phyloP scores from a whole-genome alignment of 2,113 vertebrate species.

The Gracilinanus agilis region DNA sequence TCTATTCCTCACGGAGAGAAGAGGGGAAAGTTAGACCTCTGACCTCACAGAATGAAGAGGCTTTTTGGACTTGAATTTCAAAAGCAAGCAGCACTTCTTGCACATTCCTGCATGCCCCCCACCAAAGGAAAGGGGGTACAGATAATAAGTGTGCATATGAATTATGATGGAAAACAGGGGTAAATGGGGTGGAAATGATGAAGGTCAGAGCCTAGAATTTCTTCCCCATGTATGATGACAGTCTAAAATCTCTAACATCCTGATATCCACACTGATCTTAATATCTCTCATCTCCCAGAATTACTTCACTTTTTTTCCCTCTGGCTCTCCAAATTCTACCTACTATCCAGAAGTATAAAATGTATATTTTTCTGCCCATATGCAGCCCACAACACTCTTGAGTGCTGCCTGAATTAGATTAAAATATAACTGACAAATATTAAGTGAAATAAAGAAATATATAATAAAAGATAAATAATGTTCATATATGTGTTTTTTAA shows the following conservation, averaged over 20 bases:
- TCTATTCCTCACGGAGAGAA: slow-evolving; percentile 21
- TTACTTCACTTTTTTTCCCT: background rate
- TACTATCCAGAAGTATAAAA: background rate
- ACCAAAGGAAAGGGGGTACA: slow-evolving; percentile 18
- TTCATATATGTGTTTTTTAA: background rate
- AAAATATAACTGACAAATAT: background rate
- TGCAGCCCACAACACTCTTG: background rate
- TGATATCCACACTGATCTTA: background rate
- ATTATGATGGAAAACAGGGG: background rate
- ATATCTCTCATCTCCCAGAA: background rate
- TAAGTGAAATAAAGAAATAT: background rate
- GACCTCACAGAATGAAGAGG: background rate
- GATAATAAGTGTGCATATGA: background rate
- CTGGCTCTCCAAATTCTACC: background rate
- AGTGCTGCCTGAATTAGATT: background rate
- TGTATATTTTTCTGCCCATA: background rate
- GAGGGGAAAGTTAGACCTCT: background rate
- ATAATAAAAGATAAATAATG: background rate
- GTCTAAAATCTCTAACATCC: background rate
- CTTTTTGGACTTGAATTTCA: slow-evolving; percentile 50
- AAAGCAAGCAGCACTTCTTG: slow-evolving; percentile 68
- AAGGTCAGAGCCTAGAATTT: background rate
- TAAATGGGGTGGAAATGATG: background rate
- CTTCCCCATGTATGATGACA: background rate
- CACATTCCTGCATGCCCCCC: slow-evolving; percentile 21